A percentile compares a stretch with the other conserved stretches of the same genome.
Evolutionary conservation across 2,797 vertebrate genomes (phyloP).

Genomic region (Bovichtus variegatus): DNA sequence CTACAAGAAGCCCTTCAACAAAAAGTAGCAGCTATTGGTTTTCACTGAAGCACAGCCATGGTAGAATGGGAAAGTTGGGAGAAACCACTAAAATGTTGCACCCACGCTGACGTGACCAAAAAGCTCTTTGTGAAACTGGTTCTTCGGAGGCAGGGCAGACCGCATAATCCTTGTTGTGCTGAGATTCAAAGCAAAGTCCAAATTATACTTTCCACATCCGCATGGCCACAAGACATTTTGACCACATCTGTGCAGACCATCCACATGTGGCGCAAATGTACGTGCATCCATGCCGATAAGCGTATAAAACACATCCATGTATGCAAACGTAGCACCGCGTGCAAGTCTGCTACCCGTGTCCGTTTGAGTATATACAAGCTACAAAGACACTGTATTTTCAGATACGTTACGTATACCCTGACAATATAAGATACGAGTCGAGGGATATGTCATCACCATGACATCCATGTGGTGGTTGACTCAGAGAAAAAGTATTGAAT

Average conservation of each 20-base stretch:
- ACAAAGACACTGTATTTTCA: not conserved
- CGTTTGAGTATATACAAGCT: not conserved
- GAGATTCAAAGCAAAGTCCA: not conserved
- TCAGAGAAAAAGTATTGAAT: constrained; percentile 33
- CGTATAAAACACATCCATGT: rapidly evolving
- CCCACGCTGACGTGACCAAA: not conserved
- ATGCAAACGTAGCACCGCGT: not conserved
- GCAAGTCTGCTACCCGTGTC: not conserved
- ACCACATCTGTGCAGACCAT: not conserved
- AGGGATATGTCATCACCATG: constrained; percentile 23
- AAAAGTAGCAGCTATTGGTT: not conserved
- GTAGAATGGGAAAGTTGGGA: not conserved
- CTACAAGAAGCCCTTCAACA: not conserved
- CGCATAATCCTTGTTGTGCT: not conserved
- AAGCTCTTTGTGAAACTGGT: constrained; percentile 9
- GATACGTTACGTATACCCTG: not conserved
- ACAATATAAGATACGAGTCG: constrained; percentile 1
- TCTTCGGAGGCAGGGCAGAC: not conserved
- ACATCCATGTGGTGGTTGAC: constrained; percentile 50
- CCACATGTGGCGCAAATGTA: not conserved
- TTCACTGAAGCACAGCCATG: constrained; percentile 4
- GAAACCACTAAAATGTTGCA: not conserved
- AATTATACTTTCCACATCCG: not conserved
- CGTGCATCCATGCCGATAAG: not conserved
- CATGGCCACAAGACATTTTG: too few relatives aligned